phyloP scores from a whole-genome alignment of 2,797 vertebrate genomes.

The Carcharodon carcharias region DNA sequence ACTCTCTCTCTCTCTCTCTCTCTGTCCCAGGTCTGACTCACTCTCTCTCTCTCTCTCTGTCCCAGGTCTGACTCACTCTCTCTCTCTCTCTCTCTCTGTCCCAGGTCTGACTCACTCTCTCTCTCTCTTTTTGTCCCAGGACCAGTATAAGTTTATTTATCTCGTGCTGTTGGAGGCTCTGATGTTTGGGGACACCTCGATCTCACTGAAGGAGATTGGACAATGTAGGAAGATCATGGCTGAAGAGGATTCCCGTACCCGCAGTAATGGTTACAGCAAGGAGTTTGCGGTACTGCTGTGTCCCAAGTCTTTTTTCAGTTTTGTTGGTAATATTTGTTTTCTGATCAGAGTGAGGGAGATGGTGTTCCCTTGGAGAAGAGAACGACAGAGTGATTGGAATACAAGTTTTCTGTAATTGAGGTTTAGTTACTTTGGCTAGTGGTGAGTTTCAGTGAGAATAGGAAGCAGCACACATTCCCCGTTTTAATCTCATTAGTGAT shows the following conservation, averaged over 20 bases:
- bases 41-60: neutral
- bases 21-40: neutral
- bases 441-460: no score
- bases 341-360: neutral
- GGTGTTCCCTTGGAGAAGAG: no score
- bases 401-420: neutral
- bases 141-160: constrained; percentile 51
- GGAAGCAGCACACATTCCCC: no score
- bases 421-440: neutral
- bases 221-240: neutral
- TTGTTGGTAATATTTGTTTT: neutral
- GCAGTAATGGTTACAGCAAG: neutral
- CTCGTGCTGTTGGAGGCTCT: constrained; percentile 47
- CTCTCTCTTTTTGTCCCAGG: constrained; percentile 26
- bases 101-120: neutral
- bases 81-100: no score
- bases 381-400: no score
- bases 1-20: no score
- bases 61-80: neutral
- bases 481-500: no score
- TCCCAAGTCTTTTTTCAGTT: no score
- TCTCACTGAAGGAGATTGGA: constrained; percentile 40
- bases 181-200: constrained; percentile 41
- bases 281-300: neutral
- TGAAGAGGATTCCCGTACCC: neutral